Conservation (phyloP, 1,140 invertebrate species). For the Zaprionus taronus region DNA sequence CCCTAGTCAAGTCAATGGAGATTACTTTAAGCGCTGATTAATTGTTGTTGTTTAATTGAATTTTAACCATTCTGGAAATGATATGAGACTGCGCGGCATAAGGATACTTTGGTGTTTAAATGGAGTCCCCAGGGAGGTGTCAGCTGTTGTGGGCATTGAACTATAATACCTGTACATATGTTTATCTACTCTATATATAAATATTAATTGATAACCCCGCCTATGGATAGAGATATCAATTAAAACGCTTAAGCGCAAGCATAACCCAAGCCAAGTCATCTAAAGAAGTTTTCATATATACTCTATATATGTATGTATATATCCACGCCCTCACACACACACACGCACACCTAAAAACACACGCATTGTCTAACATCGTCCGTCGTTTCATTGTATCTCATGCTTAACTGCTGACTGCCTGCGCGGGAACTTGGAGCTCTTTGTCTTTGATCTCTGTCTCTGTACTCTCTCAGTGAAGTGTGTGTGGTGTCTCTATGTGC, state of each 20-base stretch:
- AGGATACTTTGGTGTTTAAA: neutral
- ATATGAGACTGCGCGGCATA: constrained; percentile 2
- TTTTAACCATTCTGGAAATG: constrained; percentile 21
- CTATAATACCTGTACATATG: constrained; percentile 9
- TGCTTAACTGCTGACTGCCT: constrained; percentile 10
- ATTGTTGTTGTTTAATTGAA: constrained; percentile 7
- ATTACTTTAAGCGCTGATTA: neutral
- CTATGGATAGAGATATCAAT: constrained; percentile 3
- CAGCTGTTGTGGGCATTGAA: constrained; percentile 20
- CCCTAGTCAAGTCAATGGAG: neutral
- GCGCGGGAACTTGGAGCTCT: constrained; percentile 3
- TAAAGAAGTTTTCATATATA: constrained; percentile 18
- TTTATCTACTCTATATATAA: constrained; percentile 17
- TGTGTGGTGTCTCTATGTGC: constrained; percentile 16
- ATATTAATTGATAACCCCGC: constrained; percentile 28
- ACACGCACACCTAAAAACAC: constrained; percentile 4
- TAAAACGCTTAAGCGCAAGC: neutral
- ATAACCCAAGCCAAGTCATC: constrained; percentile 11
- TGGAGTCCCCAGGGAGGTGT: neutral
- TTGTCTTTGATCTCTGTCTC: neutral
- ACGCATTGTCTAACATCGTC: constrained; percentile 37
- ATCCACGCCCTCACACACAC: constrained; percentile 2
- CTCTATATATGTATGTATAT: constrained; percentile 2
- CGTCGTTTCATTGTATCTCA: constrained; percentile 30
- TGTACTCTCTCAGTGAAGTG: constrained; percentile 9